Evolutionary conservation across 2,113 vertebrate species (phyloP), one percentile per base, ranked within the genome.

Genomic region (Crotophaga sulcirostris): DNA sequence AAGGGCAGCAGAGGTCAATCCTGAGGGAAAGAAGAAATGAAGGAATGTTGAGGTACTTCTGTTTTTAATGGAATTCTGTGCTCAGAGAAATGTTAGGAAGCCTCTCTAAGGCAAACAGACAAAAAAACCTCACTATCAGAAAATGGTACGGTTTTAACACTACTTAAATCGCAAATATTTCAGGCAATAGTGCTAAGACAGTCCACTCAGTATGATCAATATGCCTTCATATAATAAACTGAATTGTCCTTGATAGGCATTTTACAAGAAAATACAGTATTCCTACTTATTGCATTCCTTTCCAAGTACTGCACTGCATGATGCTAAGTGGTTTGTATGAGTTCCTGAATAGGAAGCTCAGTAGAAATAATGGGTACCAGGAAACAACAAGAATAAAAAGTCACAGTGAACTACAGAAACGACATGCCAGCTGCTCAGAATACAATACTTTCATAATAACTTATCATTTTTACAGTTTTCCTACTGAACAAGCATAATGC

Each of bases 1-100:
- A 87, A 99, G 98, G 94, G 99, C 98, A 96, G 99, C 98, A 96
- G 99, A 98, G 97, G 98, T 99, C 98, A 99, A 88, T 93, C 99
- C 99, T 99, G 92, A 93, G 60, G 87, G 89, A 95, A 95, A 96
- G 90, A 96, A 93, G 60, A 97, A 96, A 95, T 23, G 45, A 67
- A 94, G 70, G 73, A 91, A 89, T 93, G 83, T n/a, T 79, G 83
- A 97, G 20, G 60, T 55, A 88, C 42, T 86, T 94, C 76, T 84
- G 49, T 36, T 60, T 95, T 90, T 91, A 89, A 84, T 88, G 69
- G n/a, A 62, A 47, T 94, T 94, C 74, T 74, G 87, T 64, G 42
- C 69, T 95, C 10, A 54, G 31, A 88, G 42, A 92, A 90, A 90
- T 47, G 44, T 89, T 49, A 94, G 67, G 67, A 55, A 91, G 56